Conservation (phyloP, 2,113 vertebrate species). For the Myiopsitta monachus region DNA sequence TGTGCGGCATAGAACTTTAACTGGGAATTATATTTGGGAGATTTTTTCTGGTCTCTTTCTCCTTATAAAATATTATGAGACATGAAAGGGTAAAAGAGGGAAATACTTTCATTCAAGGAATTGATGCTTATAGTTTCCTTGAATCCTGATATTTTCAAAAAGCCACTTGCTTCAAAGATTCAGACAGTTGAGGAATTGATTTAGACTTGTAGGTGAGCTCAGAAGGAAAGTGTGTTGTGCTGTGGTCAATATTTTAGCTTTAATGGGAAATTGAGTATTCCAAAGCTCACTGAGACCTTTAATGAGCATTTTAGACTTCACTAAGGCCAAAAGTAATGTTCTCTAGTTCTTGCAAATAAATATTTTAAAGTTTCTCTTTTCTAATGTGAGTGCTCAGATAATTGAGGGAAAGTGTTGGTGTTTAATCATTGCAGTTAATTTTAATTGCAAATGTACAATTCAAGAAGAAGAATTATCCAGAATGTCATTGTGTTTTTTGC, state of each 20-base stretch:
- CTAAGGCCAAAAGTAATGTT: constrained; percentile 17
- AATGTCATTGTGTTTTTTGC: neutral
- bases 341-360: constrained; percentile 54
- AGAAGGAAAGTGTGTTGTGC: neutral
- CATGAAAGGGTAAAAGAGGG: neutral
- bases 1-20: neutral
- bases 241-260: constrained; percentile 45
- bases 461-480: neutral
- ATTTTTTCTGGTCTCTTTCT: neutral
- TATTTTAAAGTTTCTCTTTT: constrained; percentile 39
- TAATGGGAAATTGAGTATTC: constrained; percentile 47
- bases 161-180: constrained; percentile 5
- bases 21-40: neutral
- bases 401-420: constrained; percentile 18
- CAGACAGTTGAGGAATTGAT: constrained; percentile 27
- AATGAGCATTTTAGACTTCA: constrained; percentile 24
- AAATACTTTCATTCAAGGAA: constrained; percentile 21
- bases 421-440: constrained; percentile 63
- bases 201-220: constrained; percentile 4
- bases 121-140: neutral
- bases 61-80: neutral
- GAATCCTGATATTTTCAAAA: constrained; percentile 29
- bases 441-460: constrained; percentile 48
- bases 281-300: constrained; percentile 22
- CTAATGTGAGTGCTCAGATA: neutral